These are phyloP conservation scores for Platysteira castanea DNA, from an alignment of 2,113 vertebrate genomes.

Conservation along the genomic window DNA sequence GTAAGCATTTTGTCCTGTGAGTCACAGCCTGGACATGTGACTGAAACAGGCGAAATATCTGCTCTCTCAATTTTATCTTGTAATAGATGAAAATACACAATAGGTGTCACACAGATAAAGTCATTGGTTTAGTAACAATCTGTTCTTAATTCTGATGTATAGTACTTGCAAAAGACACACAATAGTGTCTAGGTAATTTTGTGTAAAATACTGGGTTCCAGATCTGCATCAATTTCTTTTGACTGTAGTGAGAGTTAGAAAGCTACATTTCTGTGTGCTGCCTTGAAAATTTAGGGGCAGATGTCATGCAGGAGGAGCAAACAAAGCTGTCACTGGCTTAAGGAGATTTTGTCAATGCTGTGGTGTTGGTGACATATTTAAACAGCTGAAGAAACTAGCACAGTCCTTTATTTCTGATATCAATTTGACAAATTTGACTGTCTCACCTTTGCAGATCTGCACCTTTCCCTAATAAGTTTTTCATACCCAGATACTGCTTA, in stretches of 20 bases:
- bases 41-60: neutral
- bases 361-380: neutral
- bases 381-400: neutral
- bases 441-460: neutral
- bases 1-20: neutral
- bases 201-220: neutral
- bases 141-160: neutral
- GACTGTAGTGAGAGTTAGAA: neutral
- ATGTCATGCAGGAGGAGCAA: neutral
- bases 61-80: neutral
- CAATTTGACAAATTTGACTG: neutral
- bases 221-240: neutral
- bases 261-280: neutral
- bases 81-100: neutral
- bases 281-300: conserved; percentile 1
- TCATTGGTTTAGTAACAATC: neutral
- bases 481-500: neutral
- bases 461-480: neutral
- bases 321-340: neutral
- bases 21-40: neutral
- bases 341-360: neutral
- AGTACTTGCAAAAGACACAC: neutral
- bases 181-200: neutral
- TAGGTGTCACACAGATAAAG: neutral
- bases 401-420: neutral